Conservation (phyloP, 1,140 invertebrate genomes). For the Lepidurus couesii region DNA sequence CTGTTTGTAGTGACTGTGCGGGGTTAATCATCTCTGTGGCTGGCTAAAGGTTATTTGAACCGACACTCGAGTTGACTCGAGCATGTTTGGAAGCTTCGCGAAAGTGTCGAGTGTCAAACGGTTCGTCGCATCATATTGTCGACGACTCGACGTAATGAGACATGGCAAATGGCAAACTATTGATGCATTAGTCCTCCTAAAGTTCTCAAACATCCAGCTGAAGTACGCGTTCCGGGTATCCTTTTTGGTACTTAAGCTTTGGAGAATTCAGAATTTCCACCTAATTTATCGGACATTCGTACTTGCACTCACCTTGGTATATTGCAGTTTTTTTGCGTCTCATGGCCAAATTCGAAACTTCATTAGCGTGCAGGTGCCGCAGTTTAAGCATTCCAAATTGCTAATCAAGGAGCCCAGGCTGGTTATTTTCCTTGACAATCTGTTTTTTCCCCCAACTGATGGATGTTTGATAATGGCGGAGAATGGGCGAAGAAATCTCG, state of each 20-base stretch:
- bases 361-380: not conserved
- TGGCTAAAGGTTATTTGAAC: not conserved
- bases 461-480: constrained; percentile 18
- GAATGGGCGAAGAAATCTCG: not conserved
- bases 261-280: not conserved
- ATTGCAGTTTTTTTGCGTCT: not conserved
- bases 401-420: not conserved
- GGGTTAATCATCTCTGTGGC: not conserved
- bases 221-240: not conserved
- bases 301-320: not conserved
- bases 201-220: not conserved
- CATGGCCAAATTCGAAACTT: not conserved
- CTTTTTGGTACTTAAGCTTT: not conserved
- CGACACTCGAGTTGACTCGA: not conserved
- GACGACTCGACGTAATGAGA: constrained; percentile 21
- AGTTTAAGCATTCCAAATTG: constrained; percentile 16
- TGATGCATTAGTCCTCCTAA: not conserved
- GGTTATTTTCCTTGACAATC: not conserved
- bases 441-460: not conserved
- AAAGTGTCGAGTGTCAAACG: not conserved
- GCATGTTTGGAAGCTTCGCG: not conserved
- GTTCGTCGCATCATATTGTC: not conserved
- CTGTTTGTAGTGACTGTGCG: not conserved
- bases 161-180: constrained; percentile 12
- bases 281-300: not conserved